These are phyloP conservation scores for Hypotaenidia okinawae DNA, from an alignment of 2,797 vertebrate species.

Conservation along the genomic window DNA sequence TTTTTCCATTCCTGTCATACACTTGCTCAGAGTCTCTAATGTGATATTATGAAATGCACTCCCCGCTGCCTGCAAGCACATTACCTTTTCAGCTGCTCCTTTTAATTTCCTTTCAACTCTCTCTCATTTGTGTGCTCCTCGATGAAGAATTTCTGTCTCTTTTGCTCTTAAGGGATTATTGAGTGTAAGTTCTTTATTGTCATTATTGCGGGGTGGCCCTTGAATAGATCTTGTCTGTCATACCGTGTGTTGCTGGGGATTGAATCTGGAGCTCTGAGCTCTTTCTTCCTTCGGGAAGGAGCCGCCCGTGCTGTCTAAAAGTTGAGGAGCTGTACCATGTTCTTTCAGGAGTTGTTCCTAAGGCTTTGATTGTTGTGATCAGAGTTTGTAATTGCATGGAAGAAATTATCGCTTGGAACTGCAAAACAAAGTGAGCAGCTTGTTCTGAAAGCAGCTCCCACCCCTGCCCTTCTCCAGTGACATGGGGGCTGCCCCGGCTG, in stretches of 20 bases:
- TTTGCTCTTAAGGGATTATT: neutral
- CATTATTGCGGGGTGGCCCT: neutral
- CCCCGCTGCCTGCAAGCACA: conserved; percentile 5
- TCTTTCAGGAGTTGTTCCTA: neutral
- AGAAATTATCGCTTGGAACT: neutral
- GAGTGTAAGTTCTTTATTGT: neutral
- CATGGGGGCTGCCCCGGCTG: neutral
- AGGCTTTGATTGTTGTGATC: neutral
- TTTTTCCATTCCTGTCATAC: neutral
- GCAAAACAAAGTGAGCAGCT: neutral
- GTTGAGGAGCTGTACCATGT: neutral
- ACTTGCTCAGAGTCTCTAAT: neutral
- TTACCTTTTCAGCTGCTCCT: conserved; percentile 26
- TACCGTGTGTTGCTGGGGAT: neutral
- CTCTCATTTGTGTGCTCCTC: neutral
- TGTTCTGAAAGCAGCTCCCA: neutral
- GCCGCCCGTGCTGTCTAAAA: neutral
- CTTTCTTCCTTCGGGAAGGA: neutral
- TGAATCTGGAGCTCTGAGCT: neutral
- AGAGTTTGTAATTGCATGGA: neutral
- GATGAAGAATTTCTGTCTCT: neutral
- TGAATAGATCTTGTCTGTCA: conserved; percentile 42
- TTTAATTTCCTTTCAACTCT: conserved; percentile 40
- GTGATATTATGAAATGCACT: neutral
- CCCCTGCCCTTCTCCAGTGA: neutral